phyloP scores from a whole-genome alignment of 2,888 invertebrate species.

The Arge pagana region DNA sequence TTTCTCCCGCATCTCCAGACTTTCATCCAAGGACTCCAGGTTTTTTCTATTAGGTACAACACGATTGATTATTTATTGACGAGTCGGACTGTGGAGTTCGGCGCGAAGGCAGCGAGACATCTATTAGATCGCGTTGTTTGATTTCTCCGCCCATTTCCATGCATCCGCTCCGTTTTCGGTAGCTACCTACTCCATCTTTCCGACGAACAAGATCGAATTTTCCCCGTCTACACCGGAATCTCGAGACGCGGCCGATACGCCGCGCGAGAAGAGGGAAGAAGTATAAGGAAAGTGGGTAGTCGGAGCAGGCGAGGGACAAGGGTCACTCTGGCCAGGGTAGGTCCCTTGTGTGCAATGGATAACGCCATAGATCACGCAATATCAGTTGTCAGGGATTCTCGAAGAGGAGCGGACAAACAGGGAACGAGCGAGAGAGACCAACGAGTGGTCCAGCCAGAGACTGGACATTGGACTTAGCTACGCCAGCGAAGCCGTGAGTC shows the following conservation, averaged over 20 bases:
- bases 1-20: too few relatives aligned
- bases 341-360: slow-evolving; percentile 57
- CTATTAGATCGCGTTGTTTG: slow-evolving; percentile 57
- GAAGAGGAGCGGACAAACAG: slow-evolving; percentile 33
- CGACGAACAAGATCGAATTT: not conserved
- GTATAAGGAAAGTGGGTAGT: slow-evolving; percentile 21
- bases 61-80: slow-evolving; percentile 59
- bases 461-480: slow-evolving; percentile 13
- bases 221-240: slow-evolving; percentile 11
- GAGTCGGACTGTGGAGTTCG: slow-evolving; percentile 51
- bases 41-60: slow-evolving; percentile 54
- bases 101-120: slow-evolving; percentile 42
- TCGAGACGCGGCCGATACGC: slow-evolving; percentile 20
- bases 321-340: slow-evolving; percentile 47
- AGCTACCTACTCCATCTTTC: not conserved
- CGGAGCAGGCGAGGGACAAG: slow-evolving; percentile 27
- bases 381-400: slow-evolving; percentile 53
- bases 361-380: slow-evolving; percentile 58
- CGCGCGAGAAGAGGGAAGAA: slow-evolving; percentile 9
- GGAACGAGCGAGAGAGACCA: too few relatives aligned
- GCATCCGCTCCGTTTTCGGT: slow-evolving; percentile 4
- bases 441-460: slow-evolving; percentile 26
- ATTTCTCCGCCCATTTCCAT: too few relatives aligned
- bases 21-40: slow-evolving; percentile 30
- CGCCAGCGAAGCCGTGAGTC: slow-evolving; percentile 21